Conservation (phyloP, 2,113 vertebrate genomes). For the Neolamprologus sp. region DNA sequence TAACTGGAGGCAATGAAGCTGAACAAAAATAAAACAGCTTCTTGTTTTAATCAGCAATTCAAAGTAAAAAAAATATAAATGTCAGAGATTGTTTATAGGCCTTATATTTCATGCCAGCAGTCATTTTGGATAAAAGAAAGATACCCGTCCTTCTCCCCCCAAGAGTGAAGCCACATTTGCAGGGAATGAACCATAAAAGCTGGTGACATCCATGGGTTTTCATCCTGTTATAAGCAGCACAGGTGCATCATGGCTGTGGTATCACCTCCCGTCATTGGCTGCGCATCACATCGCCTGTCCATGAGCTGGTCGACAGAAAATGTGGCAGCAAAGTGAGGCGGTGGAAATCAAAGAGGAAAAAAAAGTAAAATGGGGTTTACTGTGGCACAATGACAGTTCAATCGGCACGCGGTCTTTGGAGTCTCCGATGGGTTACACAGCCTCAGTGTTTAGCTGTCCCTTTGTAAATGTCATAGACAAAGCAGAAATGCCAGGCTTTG, state of each 20-base stretch:
- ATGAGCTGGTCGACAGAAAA: not conserved
- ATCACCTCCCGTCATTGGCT: not conserved
- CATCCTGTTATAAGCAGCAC: not conserved
- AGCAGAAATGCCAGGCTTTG: constrained; percentile 42
- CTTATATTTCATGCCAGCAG: not conserved
- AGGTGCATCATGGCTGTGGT: constrained; percentile 14
- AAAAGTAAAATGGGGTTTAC: constrained; percentile 8
- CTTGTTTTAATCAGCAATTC: not conserved
- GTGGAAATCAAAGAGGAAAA: not conserved
- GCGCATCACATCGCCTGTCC: not conserved
- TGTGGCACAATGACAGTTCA: constrained; percentile 14
- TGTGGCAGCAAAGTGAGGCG: not conserved
- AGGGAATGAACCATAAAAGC: not conserved
- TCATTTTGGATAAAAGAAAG: not conserved
- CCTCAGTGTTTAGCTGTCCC: constrained; percentile 19
- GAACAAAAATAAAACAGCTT: not conserved
- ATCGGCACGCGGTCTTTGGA: not conserved
- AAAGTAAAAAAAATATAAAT: not conserved
- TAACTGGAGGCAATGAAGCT: not conserved
- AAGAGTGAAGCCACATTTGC: not conserved
- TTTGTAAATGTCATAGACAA: constrained; percentile 53
- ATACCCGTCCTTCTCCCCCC: not conserved
- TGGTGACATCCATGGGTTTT: not conserved
- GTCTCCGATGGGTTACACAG: constrained; percentile 1
- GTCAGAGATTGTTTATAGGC: not conserved